These are phyloP conservation scores for Protonemura montana DNA, from an alignment of 2,888 invertebrate species.

Conservation along the genomic window DNA sequence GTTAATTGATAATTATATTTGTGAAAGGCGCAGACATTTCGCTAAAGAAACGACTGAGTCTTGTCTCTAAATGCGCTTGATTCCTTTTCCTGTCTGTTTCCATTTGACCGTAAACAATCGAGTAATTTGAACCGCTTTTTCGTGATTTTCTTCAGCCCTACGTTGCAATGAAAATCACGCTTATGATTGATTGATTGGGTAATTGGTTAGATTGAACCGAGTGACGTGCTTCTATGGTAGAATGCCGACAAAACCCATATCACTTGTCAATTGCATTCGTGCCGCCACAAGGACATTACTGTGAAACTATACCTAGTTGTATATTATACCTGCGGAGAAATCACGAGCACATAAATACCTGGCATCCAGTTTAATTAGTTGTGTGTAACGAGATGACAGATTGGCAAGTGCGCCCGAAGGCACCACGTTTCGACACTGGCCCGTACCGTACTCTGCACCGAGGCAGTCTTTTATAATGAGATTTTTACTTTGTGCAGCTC, in stretches of 20 bases:
- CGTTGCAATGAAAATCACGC: not conserved
- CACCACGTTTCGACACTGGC: not conserved
- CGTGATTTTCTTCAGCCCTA: not conserved
- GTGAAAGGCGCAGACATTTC: not conserved
- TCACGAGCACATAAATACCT: not conserved
- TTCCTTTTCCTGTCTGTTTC: constrained; percentile 19
- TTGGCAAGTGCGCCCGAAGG: not conserved
- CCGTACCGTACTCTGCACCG: not conserved
- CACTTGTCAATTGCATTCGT: not conserved
- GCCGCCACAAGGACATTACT: not conserved
- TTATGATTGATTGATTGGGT: constrained; percentile 4
- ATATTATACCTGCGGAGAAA: not conserved
- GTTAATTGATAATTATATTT: constrained; percentile 12
- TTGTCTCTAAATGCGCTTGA: constrained; percentile 19
- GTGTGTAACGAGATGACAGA: not conserved
- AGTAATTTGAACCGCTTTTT: constrained; percentile 20
- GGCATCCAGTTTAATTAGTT: not conserved
- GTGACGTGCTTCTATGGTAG: not conserved
- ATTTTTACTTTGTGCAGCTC: not conserved
- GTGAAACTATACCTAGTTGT: not conserved
- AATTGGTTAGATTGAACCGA: not conserved
- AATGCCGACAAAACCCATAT: constrained; percentile 7
- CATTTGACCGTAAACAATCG: constrained; percentile 24
- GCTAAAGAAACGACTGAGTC: not conserved
- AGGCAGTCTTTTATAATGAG: not conserved